These are phyloP conservation scores for Oscheius sp. DNA, from an alignment of 2,888 invertebrate genomes.

Conservation along the genomic window DNA sequence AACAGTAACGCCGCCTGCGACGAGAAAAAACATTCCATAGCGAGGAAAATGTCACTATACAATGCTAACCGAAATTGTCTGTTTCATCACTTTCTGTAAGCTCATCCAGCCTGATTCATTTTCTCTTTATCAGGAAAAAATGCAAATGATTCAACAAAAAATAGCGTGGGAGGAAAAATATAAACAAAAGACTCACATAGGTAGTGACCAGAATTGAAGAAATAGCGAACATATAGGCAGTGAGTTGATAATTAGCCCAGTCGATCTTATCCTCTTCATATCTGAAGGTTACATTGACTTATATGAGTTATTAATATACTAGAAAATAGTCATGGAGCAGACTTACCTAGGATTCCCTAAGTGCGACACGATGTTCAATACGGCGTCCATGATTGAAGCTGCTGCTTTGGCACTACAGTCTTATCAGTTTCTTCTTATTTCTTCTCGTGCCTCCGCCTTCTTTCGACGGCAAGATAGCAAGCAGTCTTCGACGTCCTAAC, in stretches of 20 bases:
- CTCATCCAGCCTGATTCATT: no score
- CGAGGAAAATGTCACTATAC: no score
- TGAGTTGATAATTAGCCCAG: conserved; percentile 72
- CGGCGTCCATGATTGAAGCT: conserved; percentile 13
- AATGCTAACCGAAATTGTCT: no score
- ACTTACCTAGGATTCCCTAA: conserved; percentile 9
- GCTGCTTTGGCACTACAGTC: neutral
- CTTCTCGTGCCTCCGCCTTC: no score
- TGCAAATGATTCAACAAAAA: no score
- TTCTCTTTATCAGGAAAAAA: no score
- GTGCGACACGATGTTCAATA: neutral
- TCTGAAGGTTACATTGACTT: no score
- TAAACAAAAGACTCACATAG: conserved; percentile 34
- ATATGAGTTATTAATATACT: neutral
- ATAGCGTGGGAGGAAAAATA: neutral
- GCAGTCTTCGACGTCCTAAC: neutral
- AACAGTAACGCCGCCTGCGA: neutral
- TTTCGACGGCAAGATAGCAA: conserved; percentile 25
- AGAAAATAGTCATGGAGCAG: neutral
- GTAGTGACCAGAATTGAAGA: conserved; percentile 70
- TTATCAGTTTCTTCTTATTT: no score
- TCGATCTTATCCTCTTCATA: conserved; percentile 72
- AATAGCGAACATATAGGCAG: conserved; percentile 71
- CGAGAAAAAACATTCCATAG: no score
- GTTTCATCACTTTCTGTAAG: no score